Evolutionary conservation across 2,797 vertebrate species (phyloP), one percentile per base, ranked within the genome.

Genomic region (Coccyzus lansbergi): DNA sequence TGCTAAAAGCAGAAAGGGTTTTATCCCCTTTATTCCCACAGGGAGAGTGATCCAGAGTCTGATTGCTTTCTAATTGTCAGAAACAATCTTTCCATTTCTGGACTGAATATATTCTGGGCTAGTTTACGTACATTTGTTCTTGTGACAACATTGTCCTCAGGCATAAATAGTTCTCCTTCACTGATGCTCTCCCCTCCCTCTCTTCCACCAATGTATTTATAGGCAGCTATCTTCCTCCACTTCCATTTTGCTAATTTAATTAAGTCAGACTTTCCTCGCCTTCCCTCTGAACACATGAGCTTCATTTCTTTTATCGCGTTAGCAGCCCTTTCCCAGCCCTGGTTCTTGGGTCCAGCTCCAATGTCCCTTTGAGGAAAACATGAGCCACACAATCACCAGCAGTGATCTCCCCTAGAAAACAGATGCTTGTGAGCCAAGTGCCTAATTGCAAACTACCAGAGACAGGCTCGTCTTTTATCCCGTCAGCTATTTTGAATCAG

Each of bases 171-270:
- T 55, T 94, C 83, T 91, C 76, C 65, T 86, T 92, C 3, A 0
- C 65, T 34, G 65, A 68, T 25, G 62, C 28, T 78, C 68, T 68
- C 69, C 58, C 63, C 71, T 91, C 72, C 85, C 34, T 4, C 0
- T 59, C 62, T 83, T 71, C 91, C 7, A 0, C 62, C 72, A 4
- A 48, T 6, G n/a, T 83, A 88, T 94, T 95, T 92, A 91, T 71
- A 95, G 79, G 87, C 83, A 76, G 85, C 59, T 92, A 49, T 83
- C 85, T 81, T 95, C 79, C 90, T 88, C 85, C 72, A 83, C 83
- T 81, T 91, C 81, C 76, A 38, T 58, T 87, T 79, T 71, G 65
- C 68, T 95, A 89, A 94, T 90, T 92, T 71, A 93, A 96, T 96
- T 94, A 96, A 90, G 82, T 34, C 83, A 91, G 75, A 76, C 79